phyloP scores from a whole-genome alignment of 1,140 invertebrate species.

The Meloidogyne hapla region DNA sequence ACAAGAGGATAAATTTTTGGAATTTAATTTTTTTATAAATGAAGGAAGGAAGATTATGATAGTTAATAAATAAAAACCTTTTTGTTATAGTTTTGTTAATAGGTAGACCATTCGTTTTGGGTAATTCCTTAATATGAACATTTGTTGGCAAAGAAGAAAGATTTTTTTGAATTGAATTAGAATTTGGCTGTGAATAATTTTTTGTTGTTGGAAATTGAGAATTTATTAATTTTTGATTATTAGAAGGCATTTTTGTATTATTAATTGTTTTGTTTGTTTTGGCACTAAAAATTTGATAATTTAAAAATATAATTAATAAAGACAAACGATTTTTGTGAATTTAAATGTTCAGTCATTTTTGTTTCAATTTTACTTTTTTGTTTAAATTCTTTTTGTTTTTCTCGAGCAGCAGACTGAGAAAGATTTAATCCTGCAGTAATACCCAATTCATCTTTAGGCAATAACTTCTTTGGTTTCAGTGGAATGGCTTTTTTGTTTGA shows the following conservation, averaged over 20 bases:
- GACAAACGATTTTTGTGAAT: neutral
- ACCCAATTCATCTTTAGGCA: constrained; percentile 9
- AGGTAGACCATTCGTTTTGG: neutral
- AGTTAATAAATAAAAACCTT: neutral
- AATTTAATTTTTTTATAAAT: too few species aligned
- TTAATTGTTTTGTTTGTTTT: neutral
- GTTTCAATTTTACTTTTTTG: too few species aligned
- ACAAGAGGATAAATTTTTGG: too few species aligned
- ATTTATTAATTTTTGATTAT: neutral
- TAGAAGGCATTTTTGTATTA: neutral
- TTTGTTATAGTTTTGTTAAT: constrained; percentile 20
- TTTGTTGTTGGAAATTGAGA: constrained; percentile 1
- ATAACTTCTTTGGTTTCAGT: neutral
- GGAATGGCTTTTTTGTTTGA: neutral
- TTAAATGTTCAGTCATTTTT: neutral
- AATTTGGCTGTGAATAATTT: neutral
- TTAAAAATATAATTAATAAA: neutral
- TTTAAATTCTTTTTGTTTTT: neutral
- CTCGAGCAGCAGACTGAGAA: constrained; percentile 14
- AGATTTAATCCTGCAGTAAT: constrained; percentile 20
- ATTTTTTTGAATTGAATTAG: neutral
- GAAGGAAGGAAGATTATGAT: too few species aligned
- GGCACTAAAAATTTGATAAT: neutral
- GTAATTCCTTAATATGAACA: neutral
- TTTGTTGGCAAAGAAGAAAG: neutral